Percentiles rank a stretch among this genome's conserved stretches.
phyloP scores from a whole-genome alignment of 2,113 vertebrate species.

The Pterocles burchelli region DNA sequence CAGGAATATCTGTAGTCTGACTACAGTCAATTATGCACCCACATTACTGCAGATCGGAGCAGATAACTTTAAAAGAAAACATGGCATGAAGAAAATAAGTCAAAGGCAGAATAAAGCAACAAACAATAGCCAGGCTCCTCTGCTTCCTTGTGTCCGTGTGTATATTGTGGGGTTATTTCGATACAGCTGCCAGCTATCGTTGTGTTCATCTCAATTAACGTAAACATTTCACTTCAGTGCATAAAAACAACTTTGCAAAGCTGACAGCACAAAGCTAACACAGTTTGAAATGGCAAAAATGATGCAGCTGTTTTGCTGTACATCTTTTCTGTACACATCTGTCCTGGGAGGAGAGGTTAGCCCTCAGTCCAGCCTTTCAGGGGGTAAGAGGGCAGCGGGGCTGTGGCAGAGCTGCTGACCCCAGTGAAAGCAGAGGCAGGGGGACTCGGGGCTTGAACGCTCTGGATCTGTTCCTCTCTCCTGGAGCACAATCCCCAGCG shows the following conservation, averaged over 20 bases:
- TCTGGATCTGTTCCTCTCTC: background rate
- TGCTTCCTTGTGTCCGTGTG: background rate
- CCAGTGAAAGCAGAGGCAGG: background rate
- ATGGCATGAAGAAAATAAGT: background rate
- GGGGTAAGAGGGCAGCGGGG: background rate
- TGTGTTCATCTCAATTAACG: background rate
- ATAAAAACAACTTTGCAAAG: background rate
- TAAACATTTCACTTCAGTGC: background rate
- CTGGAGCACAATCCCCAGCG: background rate
- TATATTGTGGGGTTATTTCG: background rate
- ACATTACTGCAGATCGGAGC: background rate
- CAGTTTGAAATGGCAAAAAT: background rate
- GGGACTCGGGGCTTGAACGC: background rate
- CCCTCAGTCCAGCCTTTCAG: background rate
- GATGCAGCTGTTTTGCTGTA: rapidly evolving
- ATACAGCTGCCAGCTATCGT: background rate
- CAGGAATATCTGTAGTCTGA: background rate
- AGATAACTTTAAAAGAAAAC: conserved; percentile 5
- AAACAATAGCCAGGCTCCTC: background rate
- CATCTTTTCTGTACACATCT: background rate
- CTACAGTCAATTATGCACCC: background rate
- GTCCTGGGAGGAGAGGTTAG: rapidly evolving
- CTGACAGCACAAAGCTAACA: background rate
- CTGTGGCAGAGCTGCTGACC: background rate
- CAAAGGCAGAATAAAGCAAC: background rate